Evolutionary conservation across 2,888 invertebrate species (phyloP).

Genomic region (Oscheius sp.): DNA sequence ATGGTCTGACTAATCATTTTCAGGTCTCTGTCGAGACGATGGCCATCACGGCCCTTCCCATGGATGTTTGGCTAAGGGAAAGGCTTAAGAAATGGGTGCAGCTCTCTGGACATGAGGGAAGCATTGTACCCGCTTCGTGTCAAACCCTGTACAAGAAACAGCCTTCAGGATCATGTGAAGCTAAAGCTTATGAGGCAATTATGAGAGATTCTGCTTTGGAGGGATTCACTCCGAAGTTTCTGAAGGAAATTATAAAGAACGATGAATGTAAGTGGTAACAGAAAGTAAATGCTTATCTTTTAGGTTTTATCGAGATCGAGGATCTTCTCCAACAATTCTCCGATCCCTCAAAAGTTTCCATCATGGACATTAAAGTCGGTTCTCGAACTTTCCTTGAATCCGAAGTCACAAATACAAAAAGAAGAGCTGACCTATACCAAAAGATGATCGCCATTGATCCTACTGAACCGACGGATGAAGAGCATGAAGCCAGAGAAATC

Average conservation of each 20-base stretch:
- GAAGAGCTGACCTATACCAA: conserved; percentile 87
- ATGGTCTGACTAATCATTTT: conserved; percentile 5
- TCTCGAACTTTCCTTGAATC: conserved; percentile 90
- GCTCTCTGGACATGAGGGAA: conserved; percentile 67
- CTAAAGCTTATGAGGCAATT: conserved; percentile 71
- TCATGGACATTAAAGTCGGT: conserved; percentile 98
- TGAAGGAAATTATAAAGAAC: conserved; percentile 72
- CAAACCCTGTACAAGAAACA: conserved; percentile 70
- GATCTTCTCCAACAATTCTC: conserved; percentile 88
- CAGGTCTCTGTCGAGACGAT: conserved; percentile 69
- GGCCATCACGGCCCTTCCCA: conserved; percentile 69
- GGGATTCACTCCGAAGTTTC: conserved; percentile 72
- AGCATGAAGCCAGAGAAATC: conserved; percentile 78
- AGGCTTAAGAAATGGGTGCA: conserved; percentile 69
- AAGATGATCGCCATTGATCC: conserved; percentile 94
- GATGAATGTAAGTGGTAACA: conserved; percentile 71
- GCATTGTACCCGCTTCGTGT: conserved; percentile 69
- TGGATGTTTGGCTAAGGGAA: conserved; percentile 69
- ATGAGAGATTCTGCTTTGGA: conserved; percentile 60
- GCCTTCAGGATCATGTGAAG: conserved; percentile 72
- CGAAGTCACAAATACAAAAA: conserved; percentile 87
- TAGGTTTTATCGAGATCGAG: conserved; percentile 89
- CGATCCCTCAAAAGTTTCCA: conserved; percentile 89
- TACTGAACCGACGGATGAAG: conserved; percentile 84
- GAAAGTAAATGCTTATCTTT: neutral